Conservation (phyloP, 2,888 invertebrate genomes). For the Ashinkailepas kermadecensis region DNA sequence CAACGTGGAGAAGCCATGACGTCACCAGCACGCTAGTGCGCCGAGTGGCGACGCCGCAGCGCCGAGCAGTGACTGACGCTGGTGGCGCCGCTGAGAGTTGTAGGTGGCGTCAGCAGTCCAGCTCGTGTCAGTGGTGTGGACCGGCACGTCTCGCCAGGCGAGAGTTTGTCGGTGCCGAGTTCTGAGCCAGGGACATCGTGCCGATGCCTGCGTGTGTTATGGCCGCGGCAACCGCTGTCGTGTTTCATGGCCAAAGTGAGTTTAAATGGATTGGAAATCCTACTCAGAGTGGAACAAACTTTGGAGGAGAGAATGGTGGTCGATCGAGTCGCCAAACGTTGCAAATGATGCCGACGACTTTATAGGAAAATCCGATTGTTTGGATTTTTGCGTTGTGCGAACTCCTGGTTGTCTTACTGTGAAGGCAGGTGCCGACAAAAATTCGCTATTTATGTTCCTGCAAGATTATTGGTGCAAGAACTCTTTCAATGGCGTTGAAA, state of each 20-base stretch:
- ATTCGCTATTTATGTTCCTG: not conserved
- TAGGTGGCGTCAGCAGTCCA: not conserved
- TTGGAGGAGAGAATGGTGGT: too few relatives aligned
- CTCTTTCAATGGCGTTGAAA: too few relatives aligned
- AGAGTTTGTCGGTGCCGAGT: too few relatives aligned
- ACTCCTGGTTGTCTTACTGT: not conserved
- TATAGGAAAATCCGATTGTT: too few relatives aligned
- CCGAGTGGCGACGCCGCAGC: not conserved
- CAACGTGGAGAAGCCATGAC: conserved; percentile 62
- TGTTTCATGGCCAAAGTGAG: not conserved
- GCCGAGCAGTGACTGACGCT: not conserved
- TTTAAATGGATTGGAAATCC: too few relatives aligned
- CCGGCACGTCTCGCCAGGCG: not conserved
- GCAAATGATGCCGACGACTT: too few relatives aligned
- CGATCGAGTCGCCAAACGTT: too few relatives aligned
- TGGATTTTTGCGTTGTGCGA: not conserved
- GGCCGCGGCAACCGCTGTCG: not conserved
- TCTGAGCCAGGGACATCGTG: not conserved
- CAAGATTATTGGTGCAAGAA: not conserved
- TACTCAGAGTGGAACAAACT: too few relatives aligned
- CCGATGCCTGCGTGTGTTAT: not conserved
- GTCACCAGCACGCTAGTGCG: not conserved
- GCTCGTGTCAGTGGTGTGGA: not conserved
- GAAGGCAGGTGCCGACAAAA: not conserved
- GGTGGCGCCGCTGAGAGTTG: not conserved